Evolutionary conservation across 2,797 vertebrate species (phyloP).

Genomic region (Myiotriccus ornatus): DNA sequence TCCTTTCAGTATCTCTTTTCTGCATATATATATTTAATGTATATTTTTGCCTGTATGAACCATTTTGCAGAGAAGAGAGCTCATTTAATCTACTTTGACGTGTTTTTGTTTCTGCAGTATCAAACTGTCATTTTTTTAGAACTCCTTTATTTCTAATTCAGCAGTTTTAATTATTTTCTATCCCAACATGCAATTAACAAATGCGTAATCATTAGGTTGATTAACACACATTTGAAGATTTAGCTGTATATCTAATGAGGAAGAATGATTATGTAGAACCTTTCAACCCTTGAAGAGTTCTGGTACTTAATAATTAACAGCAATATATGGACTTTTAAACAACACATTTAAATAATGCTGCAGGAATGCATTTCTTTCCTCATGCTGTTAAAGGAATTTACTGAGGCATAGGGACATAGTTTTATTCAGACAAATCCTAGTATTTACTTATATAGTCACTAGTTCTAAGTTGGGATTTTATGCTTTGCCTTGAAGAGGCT

Average conservation of each 20-base stretch:
- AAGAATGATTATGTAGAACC: constrained; percentile 52
- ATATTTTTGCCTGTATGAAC: neutral
- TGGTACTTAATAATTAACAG: constrained; percentile 55
- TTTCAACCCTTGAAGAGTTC: constrained; percentile 64
- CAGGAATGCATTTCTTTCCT: constrained; percentile 8
- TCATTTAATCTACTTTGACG: neutral
- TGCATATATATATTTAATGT: neutral
- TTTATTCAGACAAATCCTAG: constrained; percentile 1
- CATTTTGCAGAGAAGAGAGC: neutral
- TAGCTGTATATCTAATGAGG: constrained; percentile 61
- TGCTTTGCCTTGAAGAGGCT: neutral
- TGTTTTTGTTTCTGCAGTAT: neutral
- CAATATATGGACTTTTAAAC: constrained; percentile 35
- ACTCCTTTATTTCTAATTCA: constrained; percentile 57
- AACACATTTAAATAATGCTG: constrained; percentile 42
- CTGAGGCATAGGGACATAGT: neutral
- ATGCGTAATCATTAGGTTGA: constrained; percentile 66
- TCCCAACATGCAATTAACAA: constrained; percentile 65
- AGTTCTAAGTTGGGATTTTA: neutral
- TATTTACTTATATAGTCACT: neutral
- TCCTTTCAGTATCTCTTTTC: neutral
- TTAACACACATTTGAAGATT: constrained; percentile 66
- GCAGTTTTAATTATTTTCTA: constrained; percentile 62
- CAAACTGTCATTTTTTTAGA: constrained; percentile 36
- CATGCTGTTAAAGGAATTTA: constrained; percentile 23